Evolutionary conservation across 2,113 vertebrate species (phyloP).

Genomic region (Ailuropoda melanoleuca): DNA sequence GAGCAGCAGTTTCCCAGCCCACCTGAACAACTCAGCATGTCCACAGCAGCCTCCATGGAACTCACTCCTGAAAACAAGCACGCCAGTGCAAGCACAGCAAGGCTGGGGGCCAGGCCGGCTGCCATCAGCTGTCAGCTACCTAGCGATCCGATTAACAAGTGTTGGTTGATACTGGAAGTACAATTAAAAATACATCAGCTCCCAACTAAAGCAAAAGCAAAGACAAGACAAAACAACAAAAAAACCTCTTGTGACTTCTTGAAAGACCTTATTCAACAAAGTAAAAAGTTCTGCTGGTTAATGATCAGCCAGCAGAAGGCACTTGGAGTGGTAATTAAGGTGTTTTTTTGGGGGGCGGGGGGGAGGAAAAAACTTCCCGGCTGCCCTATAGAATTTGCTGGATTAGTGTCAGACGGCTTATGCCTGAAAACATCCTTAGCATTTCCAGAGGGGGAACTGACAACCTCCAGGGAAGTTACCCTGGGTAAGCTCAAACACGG

Average conservation of each 20-base stretch:
- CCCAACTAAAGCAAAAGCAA: background rate
- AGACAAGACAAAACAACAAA: background rate
- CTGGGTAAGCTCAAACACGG: fast-evolving
- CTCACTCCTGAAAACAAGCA: background rate
- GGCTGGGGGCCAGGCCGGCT: background rate
- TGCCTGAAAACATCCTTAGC: background rate
- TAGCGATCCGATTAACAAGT: background rate
- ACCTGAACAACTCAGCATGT: background rate
- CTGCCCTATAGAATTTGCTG: background rate
- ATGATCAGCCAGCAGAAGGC: background rate
- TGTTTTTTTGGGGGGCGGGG: background rate
- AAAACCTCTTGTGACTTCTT: background rate
- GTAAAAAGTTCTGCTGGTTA: background rate
- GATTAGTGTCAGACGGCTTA: background rate
- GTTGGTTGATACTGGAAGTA: constrained; percentile 24
- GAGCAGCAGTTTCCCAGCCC: too few relatives aligned
- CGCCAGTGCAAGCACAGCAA: background rate
- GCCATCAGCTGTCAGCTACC: constrained; percentile 9
- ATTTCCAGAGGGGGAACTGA: background rate
- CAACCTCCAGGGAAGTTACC: background rate
- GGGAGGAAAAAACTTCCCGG: background rate
- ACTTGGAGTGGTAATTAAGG: background rate
- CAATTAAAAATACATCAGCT: constrained; percentile 64
- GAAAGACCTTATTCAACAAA: background rate
- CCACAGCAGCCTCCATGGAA: background rate